phyloP scores from a whole-genome alignment of 2,888 invertebrate species.

The Tenthredo livida region DNA sequence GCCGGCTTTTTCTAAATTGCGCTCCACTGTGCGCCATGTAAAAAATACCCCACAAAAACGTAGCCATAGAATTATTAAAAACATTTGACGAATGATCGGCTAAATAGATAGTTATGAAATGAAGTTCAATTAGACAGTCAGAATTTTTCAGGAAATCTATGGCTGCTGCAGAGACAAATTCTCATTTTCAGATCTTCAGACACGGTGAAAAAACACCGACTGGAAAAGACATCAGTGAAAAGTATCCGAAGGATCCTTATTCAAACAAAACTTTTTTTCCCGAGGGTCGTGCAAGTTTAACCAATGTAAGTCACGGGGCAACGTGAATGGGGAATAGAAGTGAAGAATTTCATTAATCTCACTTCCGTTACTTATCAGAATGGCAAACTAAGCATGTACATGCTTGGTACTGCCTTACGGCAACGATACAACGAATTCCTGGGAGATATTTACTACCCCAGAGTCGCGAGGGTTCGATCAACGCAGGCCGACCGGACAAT shows the following conservation, averaged over 20 bases:
- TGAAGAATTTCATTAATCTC: not conserved
- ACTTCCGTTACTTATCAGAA: constrained; percentile 63
- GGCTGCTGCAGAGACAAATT: not conserved
- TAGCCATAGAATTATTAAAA: not conserved
- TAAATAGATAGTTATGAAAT: not conserved
- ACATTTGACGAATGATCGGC: not conserved
- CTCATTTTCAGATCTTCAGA: constrained; percentile 53
- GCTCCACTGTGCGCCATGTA: not conserved
- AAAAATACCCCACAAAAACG: too few species aligned
- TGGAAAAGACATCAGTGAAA: not conserved
- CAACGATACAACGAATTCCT: constrained; percentile 74
- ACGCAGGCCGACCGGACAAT: constrained; percentile 80
- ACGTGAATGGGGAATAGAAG: too few species aligned
- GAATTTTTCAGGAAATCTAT: not conserved
- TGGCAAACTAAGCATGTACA: constrained; percentile 76
- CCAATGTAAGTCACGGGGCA: constrained; percentile 17
- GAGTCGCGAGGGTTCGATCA: constrained; percentile 76
- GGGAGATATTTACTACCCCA: constrained; percentile 68
- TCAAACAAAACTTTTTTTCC: constrained; percentile 54
- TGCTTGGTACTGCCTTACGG: constrained; percentile 76
- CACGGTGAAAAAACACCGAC: constrained; percentile 59
- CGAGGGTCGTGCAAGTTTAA: constrained; percentile 53
- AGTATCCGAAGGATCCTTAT: constrained; percentile 57
- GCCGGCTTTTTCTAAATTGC: too few species aligned
- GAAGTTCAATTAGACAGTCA: not conserved